Base-by-base conservation (phyloP, 2,888 invertebrate genomes). In the Drosophila paranaensis region DNA sequence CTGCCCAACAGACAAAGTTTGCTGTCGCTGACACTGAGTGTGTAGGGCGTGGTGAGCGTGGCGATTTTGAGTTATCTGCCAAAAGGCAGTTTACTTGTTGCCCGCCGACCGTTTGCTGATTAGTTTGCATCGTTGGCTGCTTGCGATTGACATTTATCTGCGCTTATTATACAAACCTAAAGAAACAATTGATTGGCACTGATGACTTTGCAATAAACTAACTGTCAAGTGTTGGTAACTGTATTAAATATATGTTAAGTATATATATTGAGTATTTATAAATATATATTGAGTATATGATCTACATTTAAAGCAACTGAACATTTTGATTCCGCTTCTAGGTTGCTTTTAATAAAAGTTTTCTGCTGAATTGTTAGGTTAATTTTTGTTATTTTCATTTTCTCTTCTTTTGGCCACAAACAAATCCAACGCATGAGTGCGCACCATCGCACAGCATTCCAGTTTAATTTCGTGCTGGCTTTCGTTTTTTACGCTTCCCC, bases 81-180 rank as follows among this genome's bases (percentile, higher is more conserved):
- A 46, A 63, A 61, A 68, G 71, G 42, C 67, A 55, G 55, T 58
- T 73, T 68, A 71, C 77, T 82, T 75, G 82, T 79, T 70, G 77
- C 66, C 75, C 27, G 25, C 48, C 39, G 45, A 50, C 54, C 50
- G 61, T 80, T 76, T 67, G 78, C 77, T 79, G 85, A 86, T 86
- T 89, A 80, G 87, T 84, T 79, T 25, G 2, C 60, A 73, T 65
- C 77, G 74, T 74, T 72, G 64, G 66, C 72, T 69, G 71, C 87
- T 86, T 86, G 71, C 73, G 73, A 77, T 81, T 79, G 81, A 50
- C 65, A 69, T 79, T 74, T 77, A 79, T 77, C 74, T 62, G 67
- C 53, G 62, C 37, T 27, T 10, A 51, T 40, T 37, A 55, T 2
- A 16, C n/a, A 16, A 6, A 8, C 13, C 20, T 67, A 86, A 86